phyloP scores from a whole-genome alignment of 2,797 vertebrate genomes.

The Dendrocincla tyrannina region DNA sequence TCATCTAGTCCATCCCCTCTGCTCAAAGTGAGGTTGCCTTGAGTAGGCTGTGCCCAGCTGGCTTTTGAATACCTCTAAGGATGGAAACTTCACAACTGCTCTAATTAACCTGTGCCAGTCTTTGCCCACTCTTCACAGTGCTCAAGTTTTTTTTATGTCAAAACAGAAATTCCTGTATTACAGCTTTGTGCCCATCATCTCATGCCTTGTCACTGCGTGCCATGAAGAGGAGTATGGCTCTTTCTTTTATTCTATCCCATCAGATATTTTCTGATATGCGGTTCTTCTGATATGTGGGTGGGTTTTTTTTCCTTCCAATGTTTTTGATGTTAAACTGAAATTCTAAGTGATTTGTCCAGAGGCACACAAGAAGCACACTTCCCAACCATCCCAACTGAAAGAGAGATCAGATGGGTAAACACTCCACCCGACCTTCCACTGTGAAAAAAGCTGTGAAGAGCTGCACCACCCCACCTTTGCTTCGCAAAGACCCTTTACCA shows the following conservation, averaged over 20 bases:
- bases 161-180: not conserved
- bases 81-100: not conserved
- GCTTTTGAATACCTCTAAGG: not conserved
- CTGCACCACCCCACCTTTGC: not conserved
- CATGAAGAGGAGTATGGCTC: not conserved
- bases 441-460: not conserved
- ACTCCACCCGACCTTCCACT: not conserved
- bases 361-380: not conserved
- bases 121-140: not conserved
- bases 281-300: not conserved
- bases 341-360: not conserved
- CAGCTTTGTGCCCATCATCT: not conserved
- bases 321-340: not conserved
- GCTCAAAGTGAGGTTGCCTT: not conserved
- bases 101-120: not conserved
- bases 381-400: not conserved
- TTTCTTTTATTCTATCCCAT: not conserved
- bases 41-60: not conserved
- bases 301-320: not conserved
- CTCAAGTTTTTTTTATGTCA: not conserved
- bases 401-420: not conserved
- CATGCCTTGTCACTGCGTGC: not conserved
- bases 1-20: not conserved
- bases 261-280: not conserved
- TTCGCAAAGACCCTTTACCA: not conserved